A percentile compares a stretch with the other conserved stretches of the same genome.
Conservation (phyloP, 2,797 vertebrate species). For the Muraenolepis orangiensis region DNA sequence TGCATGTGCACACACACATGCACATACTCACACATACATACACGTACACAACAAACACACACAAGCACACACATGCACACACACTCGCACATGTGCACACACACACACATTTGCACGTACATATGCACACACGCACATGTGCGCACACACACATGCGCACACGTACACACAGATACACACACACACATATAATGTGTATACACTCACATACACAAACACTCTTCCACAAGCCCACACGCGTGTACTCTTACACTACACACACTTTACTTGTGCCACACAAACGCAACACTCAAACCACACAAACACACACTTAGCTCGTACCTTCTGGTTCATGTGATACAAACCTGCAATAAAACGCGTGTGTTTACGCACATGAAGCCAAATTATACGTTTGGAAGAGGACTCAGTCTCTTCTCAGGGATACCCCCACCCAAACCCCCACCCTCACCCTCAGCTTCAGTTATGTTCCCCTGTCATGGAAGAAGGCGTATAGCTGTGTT, state of each 20-base stretch:
- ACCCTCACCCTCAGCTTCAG: not conserved
- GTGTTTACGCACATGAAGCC: not conserved
- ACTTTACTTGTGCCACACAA: not conserved
- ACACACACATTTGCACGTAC: not conserved
- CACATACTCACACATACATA: not conserved
- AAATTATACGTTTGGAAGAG: not conserved
- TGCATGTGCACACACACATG: not conserved
- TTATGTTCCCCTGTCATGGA: not conserved
- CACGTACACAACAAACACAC: not conserved
- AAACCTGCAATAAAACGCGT: not conserved
- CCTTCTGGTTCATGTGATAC: not conserved
- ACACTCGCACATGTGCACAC: slow-evolving; percentile 10
- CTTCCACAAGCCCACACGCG: not conserved
- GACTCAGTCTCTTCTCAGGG: not conserved
- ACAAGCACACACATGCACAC: slow-evolving; percentile 3
- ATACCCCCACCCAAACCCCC: not conserved
- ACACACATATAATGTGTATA: too few relatives aligned
- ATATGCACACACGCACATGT: not conserved
- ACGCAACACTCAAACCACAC: not conserved
- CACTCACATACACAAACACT: slow-evolving; percentile 5
- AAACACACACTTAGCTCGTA: not conserved
- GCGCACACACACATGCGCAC: not conserved
- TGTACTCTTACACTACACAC: not conserved
- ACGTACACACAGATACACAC: not conserved
- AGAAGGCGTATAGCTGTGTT: not conserved